Percentiles rank a stretch among this genome's conserved stretches.
These are phyloP conservation scores for Aphis craccivora DNA, from an alignment of 1,140 invertebrate genomes.

Conservation along the genomic window DNA sequence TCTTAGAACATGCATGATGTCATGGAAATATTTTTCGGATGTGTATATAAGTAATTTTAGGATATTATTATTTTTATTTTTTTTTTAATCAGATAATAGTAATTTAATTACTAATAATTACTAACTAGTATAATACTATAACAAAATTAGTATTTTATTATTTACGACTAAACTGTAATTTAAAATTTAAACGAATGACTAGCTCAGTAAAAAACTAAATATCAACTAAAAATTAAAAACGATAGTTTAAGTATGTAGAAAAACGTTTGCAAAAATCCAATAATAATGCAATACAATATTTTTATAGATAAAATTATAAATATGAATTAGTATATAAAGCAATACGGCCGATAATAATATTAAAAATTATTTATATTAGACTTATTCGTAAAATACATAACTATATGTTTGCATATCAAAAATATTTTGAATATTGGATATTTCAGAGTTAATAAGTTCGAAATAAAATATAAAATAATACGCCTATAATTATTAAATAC, in stretches of 20 bases:
- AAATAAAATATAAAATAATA: not conserved
- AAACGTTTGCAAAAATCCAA: not conserved
- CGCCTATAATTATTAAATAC: not conserved
- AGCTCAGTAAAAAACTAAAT: not conserved
- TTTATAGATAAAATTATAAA: not conserved
- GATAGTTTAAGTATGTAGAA: not conserved
- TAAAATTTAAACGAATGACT: not conserved
- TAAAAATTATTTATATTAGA: not conserved
- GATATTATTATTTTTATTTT: not conserved
- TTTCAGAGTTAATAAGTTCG: not conserved
- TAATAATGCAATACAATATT: not conserved
- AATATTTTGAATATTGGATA: not conserved
- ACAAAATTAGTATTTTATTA: not conserved
- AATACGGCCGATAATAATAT: too few relatives aligned
- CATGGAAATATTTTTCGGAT: not conserved
- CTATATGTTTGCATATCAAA: not conserved
- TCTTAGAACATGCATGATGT: conserved; percentile 15
- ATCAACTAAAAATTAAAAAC: not conserved
- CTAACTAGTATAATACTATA: not conserved
- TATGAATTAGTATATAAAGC: too few relatives aligned
- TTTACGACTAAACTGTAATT: not conserved
- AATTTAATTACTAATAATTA: not conserved
- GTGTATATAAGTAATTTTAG: not conserved
- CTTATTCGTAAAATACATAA: not conserved
- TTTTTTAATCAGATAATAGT: not conserved